phyloP scores from a whole-genome alignment of 2,888 invertebrate genomes.

The Deroplatys truncata region DNA sequence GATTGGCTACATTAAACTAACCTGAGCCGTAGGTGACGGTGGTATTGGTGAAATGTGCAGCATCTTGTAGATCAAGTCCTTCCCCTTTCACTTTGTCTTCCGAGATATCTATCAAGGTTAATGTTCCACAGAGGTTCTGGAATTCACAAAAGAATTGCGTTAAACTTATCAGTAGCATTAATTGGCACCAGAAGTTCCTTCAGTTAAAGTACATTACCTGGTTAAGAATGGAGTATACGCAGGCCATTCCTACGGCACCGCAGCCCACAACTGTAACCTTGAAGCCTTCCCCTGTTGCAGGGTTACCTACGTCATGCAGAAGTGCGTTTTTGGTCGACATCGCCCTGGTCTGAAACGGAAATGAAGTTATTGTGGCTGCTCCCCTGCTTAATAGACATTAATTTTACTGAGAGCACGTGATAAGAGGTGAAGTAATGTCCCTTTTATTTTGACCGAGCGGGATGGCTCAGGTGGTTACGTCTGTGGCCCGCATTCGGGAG shows the following conservation, averaged over 20 bases:
- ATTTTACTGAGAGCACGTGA: too few relatives aligned
- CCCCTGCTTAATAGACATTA: too few relatives aligned
- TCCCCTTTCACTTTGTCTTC: constrained; percentile 53
- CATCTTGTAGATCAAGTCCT: constrained; percentile 56
- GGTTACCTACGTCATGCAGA: neutral
- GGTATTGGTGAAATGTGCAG: constrained; percentile 51
- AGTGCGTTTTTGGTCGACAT: neutral
- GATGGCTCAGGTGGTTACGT: too few relatives aligned
- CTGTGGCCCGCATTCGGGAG: too few relatives aligned
- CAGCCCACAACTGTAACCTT: constrained; percentile 84
- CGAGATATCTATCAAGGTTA: constrained; percentile 52
- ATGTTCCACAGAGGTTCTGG: constrained; percentile 50
- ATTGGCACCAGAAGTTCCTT: too few relatives aligned
- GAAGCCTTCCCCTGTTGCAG: constrained; percentile 33
- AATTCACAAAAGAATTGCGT: neutral
- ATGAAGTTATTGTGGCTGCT: neutral
- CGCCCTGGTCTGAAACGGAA: neutral
- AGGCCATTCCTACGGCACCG: constrained; percentile 55
- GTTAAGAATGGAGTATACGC: constrained; percentile 51
- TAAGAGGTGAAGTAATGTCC: too few relatives aligned
- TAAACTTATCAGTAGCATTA: too few relatives aligned
- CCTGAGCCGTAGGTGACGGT: constrained; percentile 48
- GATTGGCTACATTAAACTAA: constrained; percentile 27
- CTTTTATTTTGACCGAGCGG: too few relatives aligned
- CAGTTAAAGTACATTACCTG: constrained; percentile 41